Percentiles rank a stretch among this genome's conserved stretches.
phyloP scores from a whole-genome alignment of 2,888 invertebrate species.

The Odontocerum albicorne region DNA sequence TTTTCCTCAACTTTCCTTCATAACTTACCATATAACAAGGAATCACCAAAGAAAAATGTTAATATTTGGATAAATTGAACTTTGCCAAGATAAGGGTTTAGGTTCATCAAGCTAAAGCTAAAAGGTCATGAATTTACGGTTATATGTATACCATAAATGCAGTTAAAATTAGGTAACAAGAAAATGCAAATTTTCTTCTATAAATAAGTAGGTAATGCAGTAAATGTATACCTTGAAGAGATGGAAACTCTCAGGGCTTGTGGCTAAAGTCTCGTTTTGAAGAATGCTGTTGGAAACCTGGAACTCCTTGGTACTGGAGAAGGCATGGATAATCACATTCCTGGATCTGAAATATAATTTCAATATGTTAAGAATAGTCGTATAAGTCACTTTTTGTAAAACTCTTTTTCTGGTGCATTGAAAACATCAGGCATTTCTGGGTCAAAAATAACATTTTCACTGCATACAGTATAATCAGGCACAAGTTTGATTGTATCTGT shows the following conservation, averaged over 20 bases:
- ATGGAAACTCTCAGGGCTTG: constrained; percentile 66
- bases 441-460: too few relatives aligned
- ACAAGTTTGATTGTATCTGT: too few relatives aligned
- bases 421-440: not conserved
- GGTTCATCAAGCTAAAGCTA: too few relatives aligned
- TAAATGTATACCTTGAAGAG: constrained; percentile 64
- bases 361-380: not conserved
- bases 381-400: too few relatives aligned
- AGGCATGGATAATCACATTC: constrained; percentile 79
- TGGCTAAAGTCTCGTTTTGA: constrained; percentile 71
- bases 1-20: too few relatives aligned
- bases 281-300: constrained; percentile 73
- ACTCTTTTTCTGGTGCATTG: too few relatives aligned
- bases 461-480: not conserved
- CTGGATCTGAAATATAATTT: constrained; percentile 54
- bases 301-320: constrained; percentile 80
- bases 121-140: too few relatives aligned
- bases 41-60: too few relatives aligned
- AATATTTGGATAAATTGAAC: too few relatives aligned
- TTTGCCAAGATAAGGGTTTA: too few relatives aligned
- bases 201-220: not conserved
- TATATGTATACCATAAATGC: too few relatives aligned
- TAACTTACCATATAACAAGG: too few relatives aligned
- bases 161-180: constrained; percentile 3
- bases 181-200: not conserved